phyloP scores from a whole-genome alignment of 2,797 vertebrate species.

The Tragelaphus oryx region DNA sequence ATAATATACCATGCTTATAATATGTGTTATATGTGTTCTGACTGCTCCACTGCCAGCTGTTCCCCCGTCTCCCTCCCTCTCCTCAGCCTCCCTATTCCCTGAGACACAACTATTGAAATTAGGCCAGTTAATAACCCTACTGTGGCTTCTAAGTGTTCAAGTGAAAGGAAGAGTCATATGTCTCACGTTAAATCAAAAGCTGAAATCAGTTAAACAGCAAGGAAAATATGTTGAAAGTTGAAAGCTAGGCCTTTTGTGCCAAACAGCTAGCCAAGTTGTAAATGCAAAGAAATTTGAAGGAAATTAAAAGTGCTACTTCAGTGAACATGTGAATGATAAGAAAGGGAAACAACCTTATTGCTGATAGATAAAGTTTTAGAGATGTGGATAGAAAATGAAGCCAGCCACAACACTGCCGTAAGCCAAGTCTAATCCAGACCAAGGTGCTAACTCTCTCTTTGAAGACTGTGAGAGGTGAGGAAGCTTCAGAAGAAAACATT shows the following conservation, averaged over 20 bases:
- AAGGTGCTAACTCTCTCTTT: background rate
- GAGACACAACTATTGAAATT: background rate
- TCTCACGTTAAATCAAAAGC: background rate
- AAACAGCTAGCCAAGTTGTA: background rate
- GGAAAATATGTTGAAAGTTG: background rate
- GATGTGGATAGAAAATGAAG: background rate
- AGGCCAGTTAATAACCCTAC: background rate
- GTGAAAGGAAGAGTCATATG: background rate
- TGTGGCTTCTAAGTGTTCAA: background rate
- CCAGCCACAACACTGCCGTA: background rate
- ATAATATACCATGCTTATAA: too few relatives aligned
- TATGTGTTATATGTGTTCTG: background rate
- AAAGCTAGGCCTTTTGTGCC: background rate
- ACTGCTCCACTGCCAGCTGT: background rate
- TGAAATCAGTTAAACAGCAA: background rate
- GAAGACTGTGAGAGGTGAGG: background rate
- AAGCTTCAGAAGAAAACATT: background rate
- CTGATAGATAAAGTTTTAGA: background rate
- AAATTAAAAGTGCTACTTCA: background rate
- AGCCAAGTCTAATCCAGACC: background rate
- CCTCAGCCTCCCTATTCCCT: background rate
- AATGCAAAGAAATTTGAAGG: background rate
- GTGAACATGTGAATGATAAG: background rate
- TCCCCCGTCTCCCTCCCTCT: background rate
- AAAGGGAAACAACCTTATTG: background rate